Evolutionary conservation across 2,113 vertebrate species (phyloP), one percentile per base, ranked within the genome.

Genomic region (Gadus chalcogrammus): DNA sequence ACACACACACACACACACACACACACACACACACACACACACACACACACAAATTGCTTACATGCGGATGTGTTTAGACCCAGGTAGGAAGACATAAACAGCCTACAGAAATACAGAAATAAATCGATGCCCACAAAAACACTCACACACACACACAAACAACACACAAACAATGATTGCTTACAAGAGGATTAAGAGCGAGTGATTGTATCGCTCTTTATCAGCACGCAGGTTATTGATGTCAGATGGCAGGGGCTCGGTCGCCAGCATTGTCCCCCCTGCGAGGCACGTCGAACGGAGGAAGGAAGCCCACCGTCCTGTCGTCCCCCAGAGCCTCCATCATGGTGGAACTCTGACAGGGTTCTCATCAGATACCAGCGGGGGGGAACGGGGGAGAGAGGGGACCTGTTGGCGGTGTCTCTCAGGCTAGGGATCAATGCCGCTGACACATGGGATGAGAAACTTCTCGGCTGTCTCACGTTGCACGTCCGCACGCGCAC

Each of bases 341-440:
- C 79, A 78, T 76, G 74, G 77, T 76, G 67, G 67, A 62, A 20
- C 20, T 20, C 20, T 84, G 80, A 85, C 66, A 79, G 71, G 65
- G 77, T 69, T 79, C 81, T 81, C 69, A 84, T 88, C 79, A 86
- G 64, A 81, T 79, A 71, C 65, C 61, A 42, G 67, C 74, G 83
- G 75, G 77, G 64, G 61, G 64, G 53, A 64, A 72, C 83, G 75
- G 77, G 64, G 63, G 64, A 72, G 84, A 74, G 75, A 62, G 63
- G 64, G 35, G 73, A 76, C 64, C 73, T 74, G 74, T 72, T 71
- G 60, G 71, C 61, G 73, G 60, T 28, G 55, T 28, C 20, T 71
- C 69, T 27, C 42, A 68, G 55, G 75, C 64, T 71, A 28, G 22
- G 61, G 71, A 72, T 81, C 63, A 35, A 1, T 64, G 69, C 59